phyloP scores from a whole-genome alignment of 2,888 invertebrate genomes.

The Dromius quadrimaculatus region DNA sequence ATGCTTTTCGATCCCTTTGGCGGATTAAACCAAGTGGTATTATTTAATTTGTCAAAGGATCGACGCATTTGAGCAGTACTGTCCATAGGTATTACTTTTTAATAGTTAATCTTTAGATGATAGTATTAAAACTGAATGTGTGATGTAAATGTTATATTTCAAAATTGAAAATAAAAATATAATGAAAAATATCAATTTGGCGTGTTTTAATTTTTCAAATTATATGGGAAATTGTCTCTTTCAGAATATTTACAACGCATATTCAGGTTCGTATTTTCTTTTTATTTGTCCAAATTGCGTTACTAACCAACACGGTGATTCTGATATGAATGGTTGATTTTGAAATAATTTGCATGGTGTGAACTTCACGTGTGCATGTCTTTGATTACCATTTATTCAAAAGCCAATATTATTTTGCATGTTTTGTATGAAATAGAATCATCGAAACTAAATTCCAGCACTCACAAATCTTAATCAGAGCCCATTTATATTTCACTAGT shows the following conservation, averaged over 20 bases:
- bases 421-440: background rate
- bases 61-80: constrained; percentile 25
- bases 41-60: constrained; percentile 40
- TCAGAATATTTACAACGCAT: constrained; percentile 53
- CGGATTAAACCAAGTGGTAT: constrained; percentile 1
- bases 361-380: background rate
- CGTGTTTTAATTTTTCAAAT: constrained; percentile 59
- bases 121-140: constrained; percentile 60
- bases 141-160: constrained; percentile 68
- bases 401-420: background rate
- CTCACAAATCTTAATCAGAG: too few species aligned
- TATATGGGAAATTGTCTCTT: constrained; percentile 42
- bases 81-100: constrained; percentile 39
- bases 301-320: constrained; percentile 3
- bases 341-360: constrained; percentile 25
- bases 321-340: background rate
- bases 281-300: constrained; percentile 22
- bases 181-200: constrained; percentile 61
- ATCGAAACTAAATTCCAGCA: constrained; percentile 49
- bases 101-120: constrained; percentile 42
- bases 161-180: constrained; percentile 67
- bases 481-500: too few species aligned
- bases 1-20: constrained; percentile 40
- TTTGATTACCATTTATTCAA: background rate
- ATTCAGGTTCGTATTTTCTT: constrained; percentile 52